Conservation (phyloP, 2,888 invertebrate species). For the Leptinotarsa haldemani region DNA sequence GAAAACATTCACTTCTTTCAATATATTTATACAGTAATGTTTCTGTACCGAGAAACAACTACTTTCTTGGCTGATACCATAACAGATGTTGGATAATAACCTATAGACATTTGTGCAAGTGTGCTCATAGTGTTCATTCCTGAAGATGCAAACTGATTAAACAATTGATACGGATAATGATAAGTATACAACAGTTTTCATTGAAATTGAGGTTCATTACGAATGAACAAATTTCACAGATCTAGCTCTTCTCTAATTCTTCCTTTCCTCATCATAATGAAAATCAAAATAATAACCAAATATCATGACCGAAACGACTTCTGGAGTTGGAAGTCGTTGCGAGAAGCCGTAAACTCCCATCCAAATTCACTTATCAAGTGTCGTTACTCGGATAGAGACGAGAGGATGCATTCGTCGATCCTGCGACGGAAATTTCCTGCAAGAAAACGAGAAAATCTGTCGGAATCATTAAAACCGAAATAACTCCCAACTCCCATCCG, state of each 20-base stretch:
- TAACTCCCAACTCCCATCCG: slow-evolving; percentile 38
- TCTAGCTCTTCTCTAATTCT: neutral
- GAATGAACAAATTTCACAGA: too few species aligned
- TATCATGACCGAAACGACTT: neutral
- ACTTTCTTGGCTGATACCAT: too few species aligned
- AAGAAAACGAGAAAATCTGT: slow-evolving; percentile 43
- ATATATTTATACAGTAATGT: too few species aligned
- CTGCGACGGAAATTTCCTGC: slow-evolving; percentile 39
- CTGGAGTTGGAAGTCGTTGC: neutral
- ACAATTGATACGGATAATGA: too few species aligned
- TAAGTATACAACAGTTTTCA: neutral
- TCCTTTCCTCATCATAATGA: neutral
- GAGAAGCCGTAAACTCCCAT: slow-evolving; percentile 10
- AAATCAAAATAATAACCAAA: neutral
- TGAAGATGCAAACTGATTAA: too few species aligned
- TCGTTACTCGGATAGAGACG: slow-evolving; percentile 2
- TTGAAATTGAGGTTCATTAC: neutral
- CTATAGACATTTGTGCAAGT: too few species aligned
- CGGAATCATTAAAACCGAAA: slow-evolving; percentile 40
- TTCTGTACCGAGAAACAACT: too few species aligned
- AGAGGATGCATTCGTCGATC: slow-evolving; percentile 21
- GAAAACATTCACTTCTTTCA: too few species aligned
- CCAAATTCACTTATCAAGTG: slow-evolving; percentile 13
- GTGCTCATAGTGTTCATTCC: too few species aligned
- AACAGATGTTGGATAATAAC: too few species aligned